phyloP scores from a whole-genome alignment of 2,113 vertebrate genomes.

The Cromileptes altivelis region DNA sequence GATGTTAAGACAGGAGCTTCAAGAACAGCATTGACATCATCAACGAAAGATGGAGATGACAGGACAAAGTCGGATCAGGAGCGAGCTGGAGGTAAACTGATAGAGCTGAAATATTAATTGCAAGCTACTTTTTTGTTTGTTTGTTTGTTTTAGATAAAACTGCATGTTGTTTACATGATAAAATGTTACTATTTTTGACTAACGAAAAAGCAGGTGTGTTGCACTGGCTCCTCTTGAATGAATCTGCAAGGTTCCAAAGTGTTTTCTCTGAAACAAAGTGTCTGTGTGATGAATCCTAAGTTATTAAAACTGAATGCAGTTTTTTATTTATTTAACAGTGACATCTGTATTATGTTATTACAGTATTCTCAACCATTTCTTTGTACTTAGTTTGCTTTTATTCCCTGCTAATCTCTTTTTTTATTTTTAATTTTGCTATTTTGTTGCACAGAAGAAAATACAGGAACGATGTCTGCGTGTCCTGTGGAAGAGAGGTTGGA shows the following conservation, averaged over 20 bases:
- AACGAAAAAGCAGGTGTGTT: neutral
- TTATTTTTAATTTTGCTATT: neutral
- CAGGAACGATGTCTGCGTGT: neutral
- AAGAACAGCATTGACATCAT: neutral
- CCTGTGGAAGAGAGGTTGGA: conserved; percentile 67
- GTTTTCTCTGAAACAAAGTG: neutral
- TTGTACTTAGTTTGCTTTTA: neutral
- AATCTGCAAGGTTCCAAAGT: neutral
- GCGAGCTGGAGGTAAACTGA: conserved; percentile 21
- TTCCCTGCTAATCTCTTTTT: neutral
- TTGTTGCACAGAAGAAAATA: neutral
- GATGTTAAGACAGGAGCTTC: neutral
- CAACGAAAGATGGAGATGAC: neutral
- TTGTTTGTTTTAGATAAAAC: neutral
- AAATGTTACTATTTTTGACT: neutral
- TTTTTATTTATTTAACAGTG: too few relatives aligned
- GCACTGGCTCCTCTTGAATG: neutral
- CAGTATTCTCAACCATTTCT: neutral
- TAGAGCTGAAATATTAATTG: neutral
- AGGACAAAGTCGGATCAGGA: conserved; percentile 5
- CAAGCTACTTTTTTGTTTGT: neutral
- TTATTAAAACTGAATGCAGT: neutral
- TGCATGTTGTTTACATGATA: neutral
- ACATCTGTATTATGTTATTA: neutral
- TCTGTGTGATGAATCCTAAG: neutral